These are phyloP conservation scores for Pedetes capensis DNA, from an alignment of 2,113 vertebrate species.

Conservation along the genomic window DNA sequence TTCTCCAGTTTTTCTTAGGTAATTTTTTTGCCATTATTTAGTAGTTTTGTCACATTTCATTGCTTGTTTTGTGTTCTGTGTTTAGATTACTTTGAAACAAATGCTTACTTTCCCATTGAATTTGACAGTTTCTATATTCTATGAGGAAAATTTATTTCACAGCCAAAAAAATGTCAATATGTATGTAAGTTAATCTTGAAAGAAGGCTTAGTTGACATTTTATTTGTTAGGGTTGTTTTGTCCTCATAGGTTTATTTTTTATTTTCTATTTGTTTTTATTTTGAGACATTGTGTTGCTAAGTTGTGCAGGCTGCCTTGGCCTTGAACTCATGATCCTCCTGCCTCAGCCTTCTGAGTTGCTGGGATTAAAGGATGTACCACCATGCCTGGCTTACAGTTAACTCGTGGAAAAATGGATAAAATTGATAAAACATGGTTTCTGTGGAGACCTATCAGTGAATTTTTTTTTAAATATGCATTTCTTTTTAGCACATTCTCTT, in stretches of 20 bases:
- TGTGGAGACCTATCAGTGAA: neutral
- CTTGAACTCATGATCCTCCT: no score
- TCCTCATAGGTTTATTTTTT: no score
- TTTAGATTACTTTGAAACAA: slow-evolving; percentile 42
- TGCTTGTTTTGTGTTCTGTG: slow-evolving; percentile 6
- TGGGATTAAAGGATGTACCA: no score
- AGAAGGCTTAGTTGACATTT: neutral
- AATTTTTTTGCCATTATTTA: neutral
- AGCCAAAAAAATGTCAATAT: neutral
- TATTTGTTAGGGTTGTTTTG: neutral
- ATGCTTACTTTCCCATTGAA: neutral
- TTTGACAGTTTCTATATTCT: slow-evolving; percentile 2
- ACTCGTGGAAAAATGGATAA: neutral
- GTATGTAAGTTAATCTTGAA: neutral
- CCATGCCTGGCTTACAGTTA: slow-evolving; percentile 43
- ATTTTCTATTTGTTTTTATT: no score
- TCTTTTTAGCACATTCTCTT: neutral
- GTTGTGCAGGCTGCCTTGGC: no score
- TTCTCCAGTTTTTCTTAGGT: neutral
- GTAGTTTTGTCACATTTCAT: neutral
- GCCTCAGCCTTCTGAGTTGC: no score
- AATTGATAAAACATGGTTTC: neutral
- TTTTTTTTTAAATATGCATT: slow-evolving; percentile 12
- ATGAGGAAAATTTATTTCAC: slow-evolving; percentile 33
- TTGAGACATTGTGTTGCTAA: no score